These are phyloP conservation scores for Papilio aristodemus DNA, from an alignment of 1,140 invertebrate species.

Conservation along the genomic window DNA sequence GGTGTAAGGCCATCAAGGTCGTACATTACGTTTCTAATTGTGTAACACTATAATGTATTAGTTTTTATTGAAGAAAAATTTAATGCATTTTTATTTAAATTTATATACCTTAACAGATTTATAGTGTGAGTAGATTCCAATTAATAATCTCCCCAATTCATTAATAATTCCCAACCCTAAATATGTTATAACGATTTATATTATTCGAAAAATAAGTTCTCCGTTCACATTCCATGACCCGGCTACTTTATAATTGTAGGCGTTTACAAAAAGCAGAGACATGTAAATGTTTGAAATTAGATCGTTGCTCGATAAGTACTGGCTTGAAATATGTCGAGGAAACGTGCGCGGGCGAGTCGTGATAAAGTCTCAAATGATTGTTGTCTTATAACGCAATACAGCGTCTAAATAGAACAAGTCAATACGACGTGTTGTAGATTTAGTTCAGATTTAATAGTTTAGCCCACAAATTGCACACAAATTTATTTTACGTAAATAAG, in stretches of 20 bases:
- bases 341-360: slow-evolving; percentile 6
- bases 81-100: too few relatives aligned
- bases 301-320: background rate
- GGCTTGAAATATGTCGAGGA: background rate
- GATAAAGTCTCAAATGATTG: slow-evolving; percentile 1
- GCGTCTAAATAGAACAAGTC: slow-evolving; percentile 10
- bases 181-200: too few relatives aligned
- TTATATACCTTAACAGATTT: too few relatives aligned
- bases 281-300: slow-evolving; percentile 5
- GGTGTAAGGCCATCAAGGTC: background rate
- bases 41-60: background rate
- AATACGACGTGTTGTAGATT: slow-evolving; percentile 22
- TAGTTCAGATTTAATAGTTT: background rate
- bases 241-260: background rate
- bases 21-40: background rate
- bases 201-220: background rate
- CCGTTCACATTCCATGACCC: background rate
- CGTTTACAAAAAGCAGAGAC: background rate
- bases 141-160: too few relatives aligned
- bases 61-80: too few relatives aligned
- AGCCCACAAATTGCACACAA: background rate
- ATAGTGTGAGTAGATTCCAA: too few relatives aligned
- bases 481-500: background rate
- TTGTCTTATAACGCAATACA: slow-evolving; percentile 11
- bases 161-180: too few relatives aligned